phyloP scores from a whole-genome alignment of 2,888 invertebrate genomes.

The Anticlea derivata region DNA sequence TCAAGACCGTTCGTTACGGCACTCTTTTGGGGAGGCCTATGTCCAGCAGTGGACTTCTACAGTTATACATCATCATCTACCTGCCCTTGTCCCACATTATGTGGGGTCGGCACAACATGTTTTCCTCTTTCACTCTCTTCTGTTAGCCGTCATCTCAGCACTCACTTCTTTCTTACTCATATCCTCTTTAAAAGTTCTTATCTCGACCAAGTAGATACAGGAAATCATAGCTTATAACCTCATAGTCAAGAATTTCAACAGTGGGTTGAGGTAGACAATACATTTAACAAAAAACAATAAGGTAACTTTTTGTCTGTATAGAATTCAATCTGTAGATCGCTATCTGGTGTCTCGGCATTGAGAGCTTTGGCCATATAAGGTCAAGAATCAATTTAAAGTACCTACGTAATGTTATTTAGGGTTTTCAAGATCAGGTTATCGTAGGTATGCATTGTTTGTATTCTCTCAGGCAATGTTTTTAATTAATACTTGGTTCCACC shows the following conservation, averaged over 20 bases:
- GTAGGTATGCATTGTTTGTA: conserved; percentile 12
- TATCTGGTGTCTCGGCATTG: conserved; percentile 20
- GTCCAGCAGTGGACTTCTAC: too few relatives aligned
- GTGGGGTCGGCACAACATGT: too few relatives aligned
- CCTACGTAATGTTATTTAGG: conserved; percentile 4
- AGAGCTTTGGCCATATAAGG: conserved; percentile 11
- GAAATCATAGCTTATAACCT: background rate
- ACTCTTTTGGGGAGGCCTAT: too few relatives aligned
- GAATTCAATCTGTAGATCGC: conserved; percentile 25
- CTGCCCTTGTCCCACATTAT: too few relatives aligned
- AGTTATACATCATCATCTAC: too few relatives aligned
- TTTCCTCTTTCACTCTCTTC: too few relatives aligned
- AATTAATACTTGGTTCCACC: conserved; percentile 3
- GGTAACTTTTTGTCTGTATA: conserved; percentile 26
- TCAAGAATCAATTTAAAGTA: conserved; percentile 15
- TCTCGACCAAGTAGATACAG: background rate
- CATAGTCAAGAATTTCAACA: conserved; percentile 1
- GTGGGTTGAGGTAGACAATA: conserved; percentile 26
- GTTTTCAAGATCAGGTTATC: conserved; percentile 6
- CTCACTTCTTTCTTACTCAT: too few relatives aligned
- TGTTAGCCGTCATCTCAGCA: too few relatives aligned
- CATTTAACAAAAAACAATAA: conserved; percentile 25
- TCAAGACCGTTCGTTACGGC: too few relatives aligned
- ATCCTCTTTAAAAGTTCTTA: too few relatives aligned
- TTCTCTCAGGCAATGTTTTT: conserved; percentile 10